Evolutionary conservation across 1,140 invertebrate species (phyloP), one percentile per base, ranked within the genome.

Genomic region (Monochamus saltuarius): DNA sequence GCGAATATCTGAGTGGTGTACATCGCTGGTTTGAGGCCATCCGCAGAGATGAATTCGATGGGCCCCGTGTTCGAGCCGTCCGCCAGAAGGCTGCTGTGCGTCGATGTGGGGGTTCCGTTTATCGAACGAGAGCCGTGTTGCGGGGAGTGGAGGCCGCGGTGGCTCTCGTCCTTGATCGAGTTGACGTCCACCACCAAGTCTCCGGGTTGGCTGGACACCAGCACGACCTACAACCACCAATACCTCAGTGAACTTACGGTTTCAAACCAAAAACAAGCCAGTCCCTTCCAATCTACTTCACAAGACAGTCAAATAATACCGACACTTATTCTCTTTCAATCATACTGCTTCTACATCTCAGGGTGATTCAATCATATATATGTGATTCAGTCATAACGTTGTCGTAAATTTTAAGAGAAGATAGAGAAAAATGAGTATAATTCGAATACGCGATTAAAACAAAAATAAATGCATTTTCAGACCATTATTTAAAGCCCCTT

Each of bases 1-100:
- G 75, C 72, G 73, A 79, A 80, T 67, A 81, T 81, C 65, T 81
- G 79, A 16, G 77, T 75, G 54, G 73, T 71, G 62, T 77, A 75
- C 73, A 75, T 75, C 73, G 78, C 72, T 73, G 69, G 78, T 67
- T 75, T 84, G 74, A 78, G 79, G 55, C 78, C 75, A 64, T 75
- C 81, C 58, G 81, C 79, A 46, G 82, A 81, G 65, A 84, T 84
- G 42, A 84, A 74, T 61, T 80, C 78, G 35, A 80, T 74, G 36
- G 75, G 74, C 22, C 72, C 72, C 29, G 68, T 70, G 59, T 51
- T 70, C 66, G 74, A 75, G 59, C 79, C 78, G 66, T 73, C 73
- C 50, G 76, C 74, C 65, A 79, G 73, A 29, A 78, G 68, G 47
- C 79, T 80, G 59, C 79, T 79, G 56, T 79, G 78, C 19, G 76